Base-by-base conservation (phyloP, 2,113 vertebrate genomes). In the Phaetusa simplex region DNA sequence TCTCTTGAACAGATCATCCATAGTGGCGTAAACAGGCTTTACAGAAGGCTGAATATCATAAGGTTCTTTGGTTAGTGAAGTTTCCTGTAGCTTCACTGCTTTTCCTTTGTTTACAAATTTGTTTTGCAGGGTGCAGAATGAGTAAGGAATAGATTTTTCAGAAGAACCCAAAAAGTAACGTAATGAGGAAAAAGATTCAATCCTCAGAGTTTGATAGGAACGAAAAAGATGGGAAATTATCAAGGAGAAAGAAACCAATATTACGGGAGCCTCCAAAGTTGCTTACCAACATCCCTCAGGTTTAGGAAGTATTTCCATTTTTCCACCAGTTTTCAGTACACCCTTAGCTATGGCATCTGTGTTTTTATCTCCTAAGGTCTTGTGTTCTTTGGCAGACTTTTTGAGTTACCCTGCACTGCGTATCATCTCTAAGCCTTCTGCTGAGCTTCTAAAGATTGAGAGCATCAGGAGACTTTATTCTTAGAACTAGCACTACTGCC, bases 291-390 rank as follows among this genome's bases (percentile, higher is more conserved):
- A 81, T 90, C 42, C 38, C 29, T 88, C 34, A 83, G 52, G 59
- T 90, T 94, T 88, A 88, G 82, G 76, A 81, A 80, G 29, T 86
- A 78, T 92, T 97, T 90, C 58, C 23, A 27, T 73, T 90, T 95
- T 90, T 65, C 72, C 72, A 88, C 67, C 86, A 93, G 90, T 96
- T 96, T 95, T 95, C 90, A 92, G 52, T 93, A 93, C 83, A 94
- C 71, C 82, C 85, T 78, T 83, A 86, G 32, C 80, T 83, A 23
- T 92, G 92, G 72, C 90, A 86, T 96, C 83, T 95, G 82, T 97
- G 79, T 93, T 97, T 97, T 88, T 93, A 81, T 96, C 82, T 95
- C 85, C 90, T 45, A 83, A 95, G 88, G 88, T 90, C 95, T 93
- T 93, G 82, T 92, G 85, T 94, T 95, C 87, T 95, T 96, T 96